Evolutionary conservation across 2,797 vertebrate genomes (phyloP).

Genomic region (Platyrinchus mystaceus): DNA sequence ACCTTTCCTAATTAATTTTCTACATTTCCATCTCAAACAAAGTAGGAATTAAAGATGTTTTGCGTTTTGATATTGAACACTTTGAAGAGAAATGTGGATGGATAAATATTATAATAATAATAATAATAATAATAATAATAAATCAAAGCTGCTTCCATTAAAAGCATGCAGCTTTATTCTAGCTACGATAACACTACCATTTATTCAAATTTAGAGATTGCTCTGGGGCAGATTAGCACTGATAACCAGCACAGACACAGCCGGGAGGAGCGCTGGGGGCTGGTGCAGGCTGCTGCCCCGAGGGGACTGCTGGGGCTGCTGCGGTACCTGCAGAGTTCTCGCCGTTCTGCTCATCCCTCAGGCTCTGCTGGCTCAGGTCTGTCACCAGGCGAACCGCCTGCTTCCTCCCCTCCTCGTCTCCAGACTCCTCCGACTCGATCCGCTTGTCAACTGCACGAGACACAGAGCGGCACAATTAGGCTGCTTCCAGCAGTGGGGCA

Average conservation of each 20-base stretch:
- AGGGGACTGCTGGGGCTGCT: accelerated
- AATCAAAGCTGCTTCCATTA: background rate
- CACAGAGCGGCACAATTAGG: background rate
- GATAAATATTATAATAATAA: background rate
- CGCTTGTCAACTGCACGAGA: slow-evolving; percentile 86
- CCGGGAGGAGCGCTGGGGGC: background rate
- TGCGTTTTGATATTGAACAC: no score
- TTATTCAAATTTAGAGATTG: background rate
- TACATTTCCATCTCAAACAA: background rate
- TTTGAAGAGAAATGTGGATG: accelerated
- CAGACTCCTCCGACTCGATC: slow-evolving; percentile 94
- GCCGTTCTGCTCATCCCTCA: slow-evolving; percentile 73
- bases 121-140: background rate
- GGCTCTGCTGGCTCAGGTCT: slow-evolving; percentile 81
- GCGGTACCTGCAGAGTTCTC: slow-evolving; percentile 68
- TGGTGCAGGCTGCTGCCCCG: background rate
- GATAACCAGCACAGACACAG: accelerated
- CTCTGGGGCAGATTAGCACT: accelerated
- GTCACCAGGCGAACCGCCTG: slow-evolving; percentile 80
- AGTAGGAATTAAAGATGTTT: background rate
- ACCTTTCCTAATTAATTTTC: background rate
- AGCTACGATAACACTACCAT: accelerated
- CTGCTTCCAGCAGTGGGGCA: background rate
- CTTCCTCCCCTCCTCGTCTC: slow-evolving; percentile 92
- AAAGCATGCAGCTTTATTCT: background rate